Percentiles rank a stretch among this genome's conserved stretches.
These are phyloP conservation scores for Tachycineta bicolor DNA, from an alignment of 2,113 vertebrate genomes.

Conservation along the genomic window DNA sequence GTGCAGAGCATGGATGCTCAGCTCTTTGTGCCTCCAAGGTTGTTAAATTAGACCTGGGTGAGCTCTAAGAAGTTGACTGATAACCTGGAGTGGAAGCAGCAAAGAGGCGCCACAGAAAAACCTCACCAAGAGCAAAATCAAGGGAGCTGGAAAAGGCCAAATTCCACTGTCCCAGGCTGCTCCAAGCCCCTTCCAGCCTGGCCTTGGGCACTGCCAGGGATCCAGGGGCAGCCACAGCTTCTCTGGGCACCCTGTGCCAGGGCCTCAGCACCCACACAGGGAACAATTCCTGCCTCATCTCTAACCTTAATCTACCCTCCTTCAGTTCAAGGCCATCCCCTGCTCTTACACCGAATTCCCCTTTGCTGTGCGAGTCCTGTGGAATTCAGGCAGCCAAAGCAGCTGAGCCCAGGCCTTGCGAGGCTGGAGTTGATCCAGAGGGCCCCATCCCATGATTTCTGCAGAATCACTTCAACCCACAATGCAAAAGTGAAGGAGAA, in stretches of 20 bases:
- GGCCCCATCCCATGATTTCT: background rate
- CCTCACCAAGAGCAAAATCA: background rate
- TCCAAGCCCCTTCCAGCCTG: background rate
- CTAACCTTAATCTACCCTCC: background rate
- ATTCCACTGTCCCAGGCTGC: background rate
- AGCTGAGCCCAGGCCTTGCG: background rate
- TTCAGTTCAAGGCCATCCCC: background rate
- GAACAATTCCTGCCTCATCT: background rate
- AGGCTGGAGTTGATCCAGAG: background rate
- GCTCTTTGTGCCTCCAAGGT: background rate
- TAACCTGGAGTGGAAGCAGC: background rate
- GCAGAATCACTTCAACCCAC: background rate
- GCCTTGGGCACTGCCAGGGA: background rate
- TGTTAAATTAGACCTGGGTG: background rate
- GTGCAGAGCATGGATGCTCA: background rate
- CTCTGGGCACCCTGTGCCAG: background rate
- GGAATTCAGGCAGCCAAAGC: background rate
- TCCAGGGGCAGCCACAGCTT: background rate
- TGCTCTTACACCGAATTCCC: background rate
- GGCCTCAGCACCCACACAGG: accelerated
- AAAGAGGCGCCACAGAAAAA: background rate
- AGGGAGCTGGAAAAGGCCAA: background rate
- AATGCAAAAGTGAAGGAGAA: background rate
- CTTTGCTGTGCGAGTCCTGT: accelerated
- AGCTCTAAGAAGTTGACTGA: background rate